phyloP scores from a whole-genome alignment of 2,888 invertebrate genomes.

The Cryptus armator region DNA sequence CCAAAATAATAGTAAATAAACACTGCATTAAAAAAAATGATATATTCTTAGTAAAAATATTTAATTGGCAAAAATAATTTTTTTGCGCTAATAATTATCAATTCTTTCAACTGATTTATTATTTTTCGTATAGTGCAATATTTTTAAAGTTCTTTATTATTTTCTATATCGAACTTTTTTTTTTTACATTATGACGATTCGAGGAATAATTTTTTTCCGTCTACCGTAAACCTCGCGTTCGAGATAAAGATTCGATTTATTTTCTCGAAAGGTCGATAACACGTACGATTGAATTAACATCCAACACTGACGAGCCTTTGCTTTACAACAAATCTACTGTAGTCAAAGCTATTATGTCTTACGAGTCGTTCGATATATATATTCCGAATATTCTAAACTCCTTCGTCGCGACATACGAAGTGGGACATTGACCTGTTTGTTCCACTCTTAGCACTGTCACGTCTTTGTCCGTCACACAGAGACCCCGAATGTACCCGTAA shows the following conservation, averaged over 20 bases:
- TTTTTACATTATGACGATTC: too few species aligned
- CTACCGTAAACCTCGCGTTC: neutral
- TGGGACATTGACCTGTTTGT: conserved; percentile 50
- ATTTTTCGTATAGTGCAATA: neutral
- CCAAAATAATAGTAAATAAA: too few species aligned
- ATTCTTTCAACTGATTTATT: too few species aligned
- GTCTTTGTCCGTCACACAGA: conserved; percentile 21
- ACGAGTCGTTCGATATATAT: neutral
- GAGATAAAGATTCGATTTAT: too few species aligned
- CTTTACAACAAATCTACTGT: neutral
- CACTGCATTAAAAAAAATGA: too few species aligned
- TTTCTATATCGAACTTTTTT: neutral
- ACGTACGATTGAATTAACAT: neutral
- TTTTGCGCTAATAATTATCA: too few species aligned
- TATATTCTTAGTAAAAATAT: too few species aligned
- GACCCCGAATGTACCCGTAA: neutral
- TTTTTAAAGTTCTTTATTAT: neutral
- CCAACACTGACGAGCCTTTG: neutral
- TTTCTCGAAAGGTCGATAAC: neutral
- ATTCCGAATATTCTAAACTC: conserved; percentile 21
- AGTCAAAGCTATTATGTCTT: conserved; percentile 5
- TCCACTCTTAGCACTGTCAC: conserved; percentile 54
- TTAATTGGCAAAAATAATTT: too few species aligned
- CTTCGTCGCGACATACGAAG: neutral
- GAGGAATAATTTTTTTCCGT: neutral